A percentile compares a stretch with the other conserved stretches of the same genome.
These are phyloP conservation scores for Tarsius wallacei DNA, from an alignment of 2,797 vertebrate genomes.

Conservation along the genomic window DNA sequence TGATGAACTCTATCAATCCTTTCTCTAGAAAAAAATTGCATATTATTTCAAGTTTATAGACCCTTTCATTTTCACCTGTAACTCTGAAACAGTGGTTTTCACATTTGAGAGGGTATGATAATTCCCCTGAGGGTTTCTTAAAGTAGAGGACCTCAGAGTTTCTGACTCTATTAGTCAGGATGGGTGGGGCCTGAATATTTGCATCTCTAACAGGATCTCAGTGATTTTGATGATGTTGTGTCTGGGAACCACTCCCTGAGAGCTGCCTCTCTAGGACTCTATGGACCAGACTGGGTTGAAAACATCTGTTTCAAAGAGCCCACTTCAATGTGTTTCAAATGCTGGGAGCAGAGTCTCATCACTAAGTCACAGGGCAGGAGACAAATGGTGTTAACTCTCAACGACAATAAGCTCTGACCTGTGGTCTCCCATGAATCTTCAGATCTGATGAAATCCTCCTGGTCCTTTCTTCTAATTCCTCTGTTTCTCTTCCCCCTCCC, in stretches of 20 bases:
- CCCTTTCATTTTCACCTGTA: not conserved
- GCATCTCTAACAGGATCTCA: not conserved
- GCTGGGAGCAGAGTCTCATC: not conserved
- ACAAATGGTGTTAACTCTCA: not conserved
- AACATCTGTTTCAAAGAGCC: not conserved
- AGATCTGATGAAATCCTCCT: not conserved
- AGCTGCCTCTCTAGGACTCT: not conserved
- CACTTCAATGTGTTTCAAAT: not conserved
- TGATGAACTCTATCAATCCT: conserved; percentile 7
- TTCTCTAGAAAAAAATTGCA: not conserved
- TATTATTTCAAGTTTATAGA: not conserved
- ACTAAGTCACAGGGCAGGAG: not conserved
- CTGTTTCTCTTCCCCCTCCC: not conserved
- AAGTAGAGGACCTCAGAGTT: not conserved
- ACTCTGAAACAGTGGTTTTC: not conserved
- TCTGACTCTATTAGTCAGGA: not conserved
- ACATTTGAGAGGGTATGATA: not conserved
- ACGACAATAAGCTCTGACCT: not conserved
- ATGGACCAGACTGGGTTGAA: not conserved
- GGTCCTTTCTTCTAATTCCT: not conserved
- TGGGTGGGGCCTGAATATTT: not conserved
- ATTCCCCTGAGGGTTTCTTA: not conserved
- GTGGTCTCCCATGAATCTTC: not conserved
- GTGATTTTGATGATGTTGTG: not conserved
- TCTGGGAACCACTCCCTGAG: not conserved